A percentile compares a stretch with the other conserved stretches of the same genome.
Evolutionary conservation across 2,888 invertebrate species (phyloP).

Genomic region (Apotomis turbidana): DNA sequence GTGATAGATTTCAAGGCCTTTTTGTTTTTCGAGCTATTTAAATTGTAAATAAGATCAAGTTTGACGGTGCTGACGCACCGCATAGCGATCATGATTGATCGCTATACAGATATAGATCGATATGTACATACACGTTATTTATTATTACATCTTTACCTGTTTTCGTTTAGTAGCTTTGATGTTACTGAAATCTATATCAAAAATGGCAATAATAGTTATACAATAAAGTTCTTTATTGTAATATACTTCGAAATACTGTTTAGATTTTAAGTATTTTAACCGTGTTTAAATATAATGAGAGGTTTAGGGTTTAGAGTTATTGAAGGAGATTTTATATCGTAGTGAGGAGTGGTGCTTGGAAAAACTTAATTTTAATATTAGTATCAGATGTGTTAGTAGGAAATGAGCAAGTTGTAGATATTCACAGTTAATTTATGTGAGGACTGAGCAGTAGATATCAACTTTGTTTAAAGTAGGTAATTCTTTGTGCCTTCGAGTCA

Average conservation of each 20-base stretch:
- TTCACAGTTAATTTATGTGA: constrained; percentile 59
- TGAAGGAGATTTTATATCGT: constrained; percentile 60
- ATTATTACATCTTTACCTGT: constrained; percentile 62
- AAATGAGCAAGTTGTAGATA: constrained; percentile 45
- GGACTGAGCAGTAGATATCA: constrained; percentile 57
- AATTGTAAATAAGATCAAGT: constrained; percentile 79
- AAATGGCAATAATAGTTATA: constrained; percentile 81
- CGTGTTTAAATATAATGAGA: constrained; percentile 61
- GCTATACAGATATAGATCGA: constrained; percentile 47
- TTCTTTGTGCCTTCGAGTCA: constrained; percentile 80
- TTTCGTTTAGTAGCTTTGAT: constrained; percentile 52
- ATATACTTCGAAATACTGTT: constrained; percentile 68
- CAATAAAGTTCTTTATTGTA: constrained; percentile 73
- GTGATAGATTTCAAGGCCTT: constrained; percentile 79
- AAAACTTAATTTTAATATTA: constrained; percentile 52
- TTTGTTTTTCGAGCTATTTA: constrained; percentile 66
- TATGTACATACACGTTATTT: constrained; percentile 49
- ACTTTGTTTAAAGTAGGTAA: constrained; percentile 58
- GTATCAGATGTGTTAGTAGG: constrained; percentile 14
- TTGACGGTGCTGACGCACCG: constrained; percentile 63
- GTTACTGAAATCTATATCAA: constrained; percentile 62
- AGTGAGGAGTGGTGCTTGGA: constrained; percentile 70
- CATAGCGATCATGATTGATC: constrained; percentile 65
- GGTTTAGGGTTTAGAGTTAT: constrained; percentile 70
- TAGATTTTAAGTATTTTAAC: constrained; percentile 67